A percentile compares a stretch with the other conserved stretches of the same genome.
These are phyloP conservation scores for Lanius collurio DNA, from an alignment of 2,113 vertebrate genomes.

Conservation along the genomic window DNA sequence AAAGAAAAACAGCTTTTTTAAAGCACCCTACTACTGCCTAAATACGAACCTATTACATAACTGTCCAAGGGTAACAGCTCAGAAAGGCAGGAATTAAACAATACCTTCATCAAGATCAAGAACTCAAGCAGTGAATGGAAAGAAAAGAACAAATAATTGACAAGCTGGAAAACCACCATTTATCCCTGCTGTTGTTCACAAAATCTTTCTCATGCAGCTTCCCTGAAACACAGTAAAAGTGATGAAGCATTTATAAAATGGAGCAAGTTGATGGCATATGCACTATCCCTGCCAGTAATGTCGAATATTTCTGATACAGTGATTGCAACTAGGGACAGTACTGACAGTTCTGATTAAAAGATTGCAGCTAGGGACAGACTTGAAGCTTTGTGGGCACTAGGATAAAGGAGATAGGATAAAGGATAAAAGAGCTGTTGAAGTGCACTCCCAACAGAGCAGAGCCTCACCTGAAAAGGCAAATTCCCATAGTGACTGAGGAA, in stretches of 20 bases:
- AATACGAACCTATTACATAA: background rate
- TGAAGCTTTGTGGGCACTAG: background rate
- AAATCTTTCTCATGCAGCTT: background rate
- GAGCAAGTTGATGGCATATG: background rate
- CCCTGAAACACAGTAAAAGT: background rate
- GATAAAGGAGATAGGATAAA: background rate
- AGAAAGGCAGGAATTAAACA: constrained; percentile 5
- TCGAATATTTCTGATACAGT: background rate
- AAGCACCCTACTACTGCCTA: background rate
- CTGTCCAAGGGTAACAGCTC: background rate
- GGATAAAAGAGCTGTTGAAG: background rate
- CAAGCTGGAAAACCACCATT: background rate
- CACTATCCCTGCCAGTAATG: background rate
- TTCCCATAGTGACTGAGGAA: background rate
- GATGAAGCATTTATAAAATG: background rate
- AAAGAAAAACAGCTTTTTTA: constrained; percentile 27
- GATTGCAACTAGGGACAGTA: background rate
- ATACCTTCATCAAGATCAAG: background rate
- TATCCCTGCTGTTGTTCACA: background rate
- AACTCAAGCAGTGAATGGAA: background rate
- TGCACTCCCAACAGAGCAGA: background rate
- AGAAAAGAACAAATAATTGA: constrained; percentile 7
- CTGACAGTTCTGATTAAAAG: background rate
- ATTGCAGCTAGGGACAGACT: background rate
- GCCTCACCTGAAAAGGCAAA: background rate